phyloP scores from a whole-genome alignment of 2,888 invertebrate species.

The Odontothrips loti region DNA sequence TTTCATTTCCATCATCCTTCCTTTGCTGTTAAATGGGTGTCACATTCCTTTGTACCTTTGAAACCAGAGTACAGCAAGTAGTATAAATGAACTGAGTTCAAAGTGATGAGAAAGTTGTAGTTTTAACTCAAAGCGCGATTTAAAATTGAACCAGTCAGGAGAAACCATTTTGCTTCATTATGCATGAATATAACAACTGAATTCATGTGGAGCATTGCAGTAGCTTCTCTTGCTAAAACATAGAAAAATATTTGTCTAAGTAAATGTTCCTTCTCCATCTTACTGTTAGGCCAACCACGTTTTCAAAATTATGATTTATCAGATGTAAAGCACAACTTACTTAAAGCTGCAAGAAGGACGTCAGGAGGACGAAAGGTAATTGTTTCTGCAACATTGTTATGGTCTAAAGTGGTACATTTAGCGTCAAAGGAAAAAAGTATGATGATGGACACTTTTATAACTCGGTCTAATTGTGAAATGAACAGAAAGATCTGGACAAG shows the following conservation, averaged over 20 bases:
- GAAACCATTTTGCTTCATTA: not conserved
- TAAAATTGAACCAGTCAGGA: not conserved
- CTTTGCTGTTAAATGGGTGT: not conserved
- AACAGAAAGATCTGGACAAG: no score
- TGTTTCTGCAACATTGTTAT: no score
- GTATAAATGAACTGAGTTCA: not conserved
- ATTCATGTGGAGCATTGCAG: not conserved
- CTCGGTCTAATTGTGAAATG: no score
- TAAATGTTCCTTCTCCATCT: not conserved
- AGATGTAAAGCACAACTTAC: not conserved
- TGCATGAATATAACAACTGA: not conserved
- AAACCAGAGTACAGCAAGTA: slow-evolving; percentile 9
- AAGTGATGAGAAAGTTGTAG: not conserved
- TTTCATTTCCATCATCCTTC: not conserved
- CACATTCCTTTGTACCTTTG: slow-evolving; percentile 19
- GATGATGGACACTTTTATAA: no score
- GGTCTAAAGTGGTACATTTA: no score
- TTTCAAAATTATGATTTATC: not conserved
- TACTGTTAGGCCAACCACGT: not conserved
- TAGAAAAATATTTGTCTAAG: slow-evolving; percentile 11
- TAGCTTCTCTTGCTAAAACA: not conserved
- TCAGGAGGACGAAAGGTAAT: not conserved
- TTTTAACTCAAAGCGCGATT: not conserved
- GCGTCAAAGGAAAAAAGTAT: no score
- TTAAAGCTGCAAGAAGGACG: not conserved